These are phyloP conservation scores for Phengaris arion DNA, from an alignment of 2,888 invertebrate species.

Conservation along the genomic window DNA sequence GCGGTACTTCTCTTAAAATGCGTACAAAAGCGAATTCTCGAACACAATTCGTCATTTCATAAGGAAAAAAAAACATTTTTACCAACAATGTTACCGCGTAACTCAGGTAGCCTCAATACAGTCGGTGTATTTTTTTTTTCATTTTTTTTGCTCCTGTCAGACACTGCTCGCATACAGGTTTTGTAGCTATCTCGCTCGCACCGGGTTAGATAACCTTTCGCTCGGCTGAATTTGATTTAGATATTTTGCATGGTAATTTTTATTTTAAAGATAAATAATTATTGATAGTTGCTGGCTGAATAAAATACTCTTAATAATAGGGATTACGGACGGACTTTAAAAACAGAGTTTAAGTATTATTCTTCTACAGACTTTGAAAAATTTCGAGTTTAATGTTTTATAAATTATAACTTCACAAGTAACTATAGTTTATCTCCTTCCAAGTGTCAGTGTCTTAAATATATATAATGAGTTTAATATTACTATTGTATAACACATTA, in stretches of 20 bases:
- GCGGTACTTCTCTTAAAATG: background rate
- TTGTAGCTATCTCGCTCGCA: conserved; percentile 42
- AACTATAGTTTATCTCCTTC: background rate
- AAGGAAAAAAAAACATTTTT: conserved; percentile 37
- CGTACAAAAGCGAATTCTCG: background rate
- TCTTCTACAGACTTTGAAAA: background rate
- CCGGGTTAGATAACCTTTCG: conserved; percentile 42
- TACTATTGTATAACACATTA: no score
- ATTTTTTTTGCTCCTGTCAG: conserved; percentile 45
- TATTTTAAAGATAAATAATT: conserved; percentile 32
- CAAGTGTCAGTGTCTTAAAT: background rate
- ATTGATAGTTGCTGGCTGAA: conserved; percentile 24
- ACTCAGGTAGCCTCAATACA: conserved; percentile 58
- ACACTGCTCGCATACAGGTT: conserved; percentile 52
- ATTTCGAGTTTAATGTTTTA: background rate
- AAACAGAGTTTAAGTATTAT: background rate
- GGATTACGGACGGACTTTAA: background rate
- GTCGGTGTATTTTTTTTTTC: conserved; percentile 43
- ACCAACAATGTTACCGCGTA: conserved; percentile 51
- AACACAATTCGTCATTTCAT: conserved; percentile 34
- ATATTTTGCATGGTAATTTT: conserved; percentile 23
- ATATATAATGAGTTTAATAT: no score
- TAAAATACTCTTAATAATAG: background rate
- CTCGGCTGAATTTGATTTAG: conserved; percentile 32
- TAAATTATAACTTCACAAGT: background rate